Evolutionary conservation across 2,113 vertebrate species (phyloP).

Genomic region (Megatriorchis doriae): DNA sequence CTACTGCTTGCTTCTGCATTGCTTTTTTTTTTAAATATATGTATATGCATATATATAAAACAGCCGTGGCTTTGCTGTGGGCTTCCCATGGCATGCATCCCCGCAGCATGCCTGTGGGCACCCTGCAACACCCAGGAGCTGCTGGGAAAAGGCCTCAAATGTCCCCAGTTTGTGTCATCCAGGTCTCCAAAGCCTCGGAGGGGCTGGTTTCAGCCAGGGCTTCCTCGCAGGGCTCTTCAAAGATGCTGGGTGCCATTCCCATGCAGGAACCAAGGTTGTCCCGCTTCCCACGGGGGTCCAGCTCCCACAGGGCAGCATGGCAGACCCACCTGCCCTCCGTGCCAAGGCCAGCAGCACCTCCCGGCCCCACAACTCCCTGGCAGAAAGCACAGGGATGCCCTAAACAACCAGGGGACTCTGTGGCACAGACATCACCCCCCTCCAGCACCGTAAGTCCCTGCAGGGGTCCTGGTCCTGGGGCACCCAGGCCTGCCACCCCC

Average conservation of each 20-base stretch:
- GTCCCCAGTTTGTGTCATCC: not conserved
- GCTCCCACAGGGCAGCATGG: not conserved
- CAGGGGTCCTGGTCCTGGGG: not conserved
- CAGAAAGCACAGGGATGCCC: not conserved
- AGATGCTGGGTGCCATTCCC: not conserved
- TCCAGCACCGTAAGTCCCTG: fast-evolving
- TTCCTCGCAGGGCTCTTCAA: not conserved
- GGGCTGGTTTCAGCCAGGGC: not conserved
- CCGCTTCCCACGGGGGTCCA: not conserved
- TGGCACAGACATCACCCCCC: not conserved
- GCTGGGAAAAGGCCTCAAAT: not conserved
- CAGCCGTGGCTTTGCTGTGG: not conserved
- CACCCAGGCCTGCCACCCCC: not conserved
- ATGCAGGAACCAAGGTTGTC: not conserved
- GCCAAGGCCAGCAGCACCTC: not conserved
- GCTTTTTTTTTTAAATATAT: not conserved
- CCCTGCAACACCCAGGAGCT: not conserved
- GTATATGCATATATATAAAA: not conserved
- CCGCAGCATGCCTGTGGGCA: not conserved
- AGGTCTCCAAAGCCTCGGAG: not conserved
- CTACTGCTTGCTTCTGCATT: not conserved
- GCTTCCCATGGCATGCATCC: not conserved
- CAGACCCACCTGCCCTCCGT: not conserved
- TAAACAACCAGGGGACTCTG: not conserved
- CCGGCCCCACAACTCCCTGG: not conserved